These are phyloP conservation scores for Battus philenor DNA, from an alignment of 1,140 invertebrate genomes.

Conservation along the genomic window DNA sequence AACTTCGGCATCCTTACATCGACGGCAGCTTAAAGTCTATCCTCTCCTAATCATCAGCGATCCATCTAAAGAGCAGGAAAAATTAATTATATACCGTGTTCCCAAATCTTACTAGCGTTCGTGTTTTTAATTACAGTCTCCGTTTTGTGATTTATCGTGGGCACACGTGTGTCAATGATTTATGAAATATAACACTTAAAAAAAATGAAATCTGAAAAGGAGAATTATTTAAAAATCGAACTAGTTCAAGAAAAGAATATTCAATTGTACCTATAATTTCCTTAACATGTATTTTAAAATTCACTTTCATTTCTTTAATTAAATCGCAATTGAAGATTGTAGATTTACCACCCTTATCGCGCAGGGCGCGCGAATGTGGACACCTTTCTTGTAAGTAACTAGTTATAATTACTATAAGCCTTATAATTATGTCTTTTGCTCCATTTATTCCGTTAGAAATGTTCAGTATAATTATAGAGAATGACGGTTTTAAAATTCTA, in stretches of 20 bases:
- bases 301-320: conserved; percentile 34
- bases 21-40: conserved; percentile 41
- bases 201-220: background rate
- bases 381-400: conserved; percentile 58
- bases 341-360: conserved; percentile 40
- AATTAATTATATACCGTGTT: conserved; percentile 67
- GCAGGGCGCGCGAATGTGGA: conserved; percentile 56
- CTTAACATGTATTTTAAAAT: conserved; percentile 11
- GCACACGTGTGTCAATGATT: conserved; percentile 48
- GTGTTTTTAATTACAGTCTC: conserved; percentile 65
- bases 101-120: conserved; percentile 57
- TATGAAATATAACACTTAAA: conserved; percentile 25
- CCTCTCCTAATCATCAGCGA: conserved; percentile 61
- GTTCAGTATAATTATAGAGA: conserved; percentile 57
- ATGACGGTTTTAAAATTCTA: conserved; percentile 51
- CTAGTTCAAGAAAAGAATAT: background rate
- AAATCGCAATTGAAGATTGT: conserved; percentile 41
- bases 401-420: conserved; percentile 50
- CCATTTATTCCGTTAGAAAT: conserved; percentile 55
- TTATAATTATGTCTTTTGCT: conserved; percentile 65
- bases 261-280: conserved; percentile 1
- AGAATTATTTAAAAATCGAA: background rate
- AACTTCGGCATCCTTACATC: conserved; percentile 62
- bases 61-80: conserved; percentile 66
- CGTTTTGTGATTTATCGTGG: conserved; percentile 57